phyloP scores from a whole-genome alignment of 2,888 invertebrate genomes.

The Euphydryas editha region DNA sequence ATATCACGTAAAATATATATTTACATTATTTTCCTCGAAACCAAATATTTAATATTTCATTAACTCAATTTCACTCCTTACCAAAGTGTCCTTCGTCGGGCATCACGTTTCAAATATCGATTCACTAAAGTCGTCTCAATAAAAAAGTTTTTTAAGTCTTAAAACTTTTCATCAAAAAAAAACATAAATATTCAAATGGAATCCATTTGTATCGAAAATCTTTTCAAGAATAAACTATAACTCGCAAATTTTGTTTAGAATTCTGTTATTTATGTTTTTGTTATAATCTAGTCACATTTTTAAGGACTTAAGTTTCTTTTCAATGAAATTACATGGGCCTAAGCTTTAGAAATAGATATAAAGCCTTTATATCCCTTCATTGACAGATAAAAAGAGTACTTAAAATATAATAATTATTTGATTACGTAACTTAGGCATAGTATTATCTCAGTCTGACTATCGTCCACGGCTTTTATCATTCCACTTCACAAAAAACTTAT shows the following conservation, averaged over 20 bases:
- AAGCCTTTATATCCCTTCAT: too few relatives aligned
- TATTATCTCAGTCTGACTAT: too few relatives aligned
- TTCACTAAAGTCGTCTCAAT: slow-evolving; percentile 33
- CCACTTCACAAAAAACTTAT: too few relatives aligned
- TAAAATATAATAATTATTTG: too few relatives aligned
- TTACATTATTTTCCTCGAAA: background rate
- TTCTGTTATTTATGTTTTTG: slow-evolving; percentile 17
- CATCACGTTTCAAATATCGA: slow-evolving; percentile 28
- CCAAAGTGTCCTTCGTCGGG: slow-evolving; percentile 16
- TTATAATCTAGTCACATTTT: background rate
- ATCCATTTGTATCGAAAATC: slow-evolving; percentile 22
- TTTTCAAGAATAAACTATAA: slow-evolving; percentile 17
- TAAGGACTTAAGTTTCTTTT: background rate
- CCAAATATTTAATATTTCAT: background rate
- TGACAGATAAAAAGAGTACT: too few relatives aligned
- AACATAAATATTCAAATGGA: slow-evolving; percentile 36
- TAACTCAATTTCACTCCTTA: background rate
- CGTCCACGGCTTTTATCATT: too few relatives aligned
- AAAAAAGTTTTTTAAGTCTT: slow-evolving; percentile 30
- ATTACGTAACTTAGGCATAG: too few relatives aligned
- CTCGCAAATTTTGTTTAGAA: slow-evolving; percentile 15
- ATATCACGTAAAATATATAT: background rate
- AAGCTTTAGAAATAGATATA: too few relatives aligned
- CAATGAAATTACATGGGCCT: too few relatives aligned
- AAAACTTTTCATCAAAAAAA: slow-evolving; percentile 32